A percentile compares a stretch with the other conserved stretches of the same genome.
These are phyloP conservation scores for Anthoptus insignis DNA, from an alignment of 2,888 invertebrate species.

Conservation along the genomic window DNA sequence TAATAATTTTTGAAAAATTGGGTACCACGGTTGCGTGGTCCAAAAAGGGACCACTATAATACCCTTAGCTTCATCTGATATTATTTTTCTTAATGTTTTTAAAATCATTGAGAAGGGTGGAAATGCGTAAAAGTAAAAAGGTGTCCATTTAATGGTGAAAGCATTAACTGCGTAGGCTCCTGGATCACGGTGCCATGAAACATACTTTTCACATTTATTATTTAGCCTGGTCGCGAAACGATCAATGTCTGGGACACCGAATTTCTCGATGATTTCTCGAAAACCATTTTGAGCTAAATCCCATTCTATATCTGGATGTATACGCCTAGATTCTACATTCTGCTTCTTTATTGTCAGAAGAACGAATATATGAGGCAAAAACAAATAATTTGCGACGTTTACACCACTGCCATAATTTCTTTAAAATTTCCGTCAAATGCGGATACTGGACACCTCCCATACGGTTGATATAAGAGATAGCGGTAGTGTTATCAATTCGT, in stretches of 20 bases:
- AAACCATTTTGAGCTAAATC: slow-evolving; percentile 24
- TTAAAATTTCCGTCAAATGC: slow-evolving; percentile 30
- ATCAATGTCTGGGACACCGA: neutral
- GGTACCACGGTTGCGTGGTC: neutral
- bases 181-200: slow-evolving; percentile 17
- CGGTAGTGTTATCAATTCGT: slow-evolving; percentile 25
- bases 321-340: slow-evolving; percentile 37
- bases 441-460: slow-evolving; percentile 42
- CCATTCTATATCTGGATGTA: slow-evolving; percentile 39
- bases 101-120: slow-evolving; percentile 48
- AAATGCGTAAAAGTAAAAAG: slow-evolving; percentile 46
- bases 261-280: slow-evolving; percentile 3
- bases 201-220: slow-evolving; percentile 10
- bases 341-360: slow-evolving; percentile 34
- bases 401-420: slow-evolving; percentile 42
- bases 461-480: slow-evolving; percentile 40
- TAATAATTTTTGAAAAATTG: too few species aligned
- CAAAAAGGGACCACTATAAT: neutral
- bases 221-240: slow-evolving; percentile 10
- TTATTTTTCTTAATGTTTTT: slow-evolving; percentile 46
- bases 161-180: neutral
- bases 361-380: slow-evolving; percentile 38
- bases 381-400: slow-evolving; percentile 29
- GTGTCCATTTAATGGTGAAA: neutral
- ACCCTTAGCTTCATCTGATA: slow-evolving; percentile 33